Base-by-base conservation (phyloP, 2,888 invertebrate species). In the Onthophagus sagittarius region DNA sequence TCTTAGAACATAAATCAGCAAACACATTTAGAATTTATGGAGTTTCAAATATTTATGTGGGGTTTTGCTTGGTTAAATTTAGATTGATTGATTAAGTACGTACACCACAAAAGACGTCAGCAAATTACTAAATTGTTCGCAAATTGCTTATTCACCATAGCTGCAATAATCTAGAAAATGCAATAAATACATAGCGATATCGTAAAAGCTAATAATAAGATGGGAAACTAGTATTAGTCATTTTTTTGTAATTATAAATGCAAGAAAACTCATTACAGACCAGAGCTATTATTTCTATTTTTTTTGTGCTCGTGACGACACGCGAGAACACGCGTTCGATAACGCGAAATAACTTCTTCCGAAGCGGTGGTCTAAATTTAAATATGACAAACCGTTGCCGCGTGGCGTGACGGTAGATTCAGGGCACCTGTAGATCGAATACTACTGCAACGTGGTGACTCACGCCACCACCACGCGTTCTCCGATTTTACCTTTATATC, bases 361-460 rank as follows among this genome's bases (percentile, higher is more conserved):
- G 39, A 53, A 53, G 39, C 39, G 39, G 39, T 53, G 39, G 39
- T 53, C 31, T 67, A 67, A 67, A 67, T 67, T 67, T 67, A 67
- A 32, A 23, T 67, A 67, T 67, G 67, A 67, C 67, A 67, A 32
- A 23, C 67, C 15, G 64, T 23, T 15, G 64, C 32, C 23, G n/a
- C 31, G 67, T 67, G 67, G 67, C 67, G 67, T 67, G 67, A 67
- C 67, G 23, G 31, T 67, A n/a, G 67, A 67, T 32, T 67, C 32
- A 31, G 15, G 67, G 32, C 32, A 67, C 67, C 39, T 53, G 39
- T 53, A 11, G 39, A 53, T 53, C 39, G 39, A 53, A 53, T 53
- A 53, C 9, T 53, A 53, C 39, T 53, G 39, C 39, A 53, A 53
- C 39, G 39, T 53, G 39, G 39, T 53, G 39, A 53, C 39, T 53